Evolutionary conservation across 2,797 vertebrate genomes (phyloP).

Genomic region (Pteropus rufus): DNA sequence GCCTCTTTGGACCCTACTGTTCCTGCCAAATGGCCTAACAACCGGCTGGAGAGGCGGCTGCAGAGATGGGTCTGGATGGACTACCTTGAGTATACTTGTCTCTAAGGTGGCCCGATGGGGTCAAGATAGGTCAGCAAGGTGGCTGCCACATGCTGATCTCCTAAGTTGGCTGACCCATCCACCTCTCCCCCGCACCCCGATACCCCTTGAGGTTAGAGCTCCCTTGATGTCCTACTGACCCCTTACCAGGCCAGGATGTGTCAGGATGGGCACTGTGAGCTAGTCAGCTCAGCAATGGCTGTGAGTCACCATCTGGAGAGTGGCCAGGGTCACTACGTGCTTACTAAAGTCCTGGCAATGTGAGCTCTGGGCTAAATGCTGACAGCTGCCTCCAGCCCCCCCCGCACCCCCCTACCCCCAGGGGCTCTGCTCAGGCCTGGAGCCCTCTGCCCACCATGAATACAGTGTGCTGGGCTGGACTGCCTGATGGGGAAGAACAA

Average conservation of each 20-base stretch:
- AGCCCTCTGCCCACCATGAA: neutral
- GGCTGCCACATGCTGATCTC: neutral
- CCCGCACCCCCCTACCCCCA: neutral
- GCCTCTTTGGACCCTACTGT: neutral
- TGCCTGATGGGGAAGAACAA: neutral
- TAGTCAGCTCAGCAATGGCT: conserved; percentile 49
- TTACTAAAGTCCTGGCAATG: conserved; percentile 63
- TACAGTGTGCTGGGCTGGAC: neutral
- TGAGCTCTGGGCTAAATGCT: neutral
- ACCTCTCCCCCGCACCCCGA: too few relatives aligned
- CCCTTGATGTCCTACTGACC: neutral
- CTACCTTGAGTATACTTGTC: neutral
- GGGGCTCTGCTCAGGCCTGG: neutral
- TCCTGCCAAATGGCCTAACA: neutral
- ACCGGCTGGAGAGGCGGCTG: neutral
- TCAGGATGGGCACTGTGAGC: conserved; percentile 75
- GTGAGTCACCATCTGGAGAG: conserved; percentile 77
- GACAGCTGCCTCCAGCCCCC: neutral
- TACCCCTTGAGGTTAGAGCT: neutral
- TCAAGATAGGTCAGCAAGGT: neutral
- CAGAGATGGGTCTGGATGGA: neutral
- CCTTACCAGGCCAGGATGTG: neutral
- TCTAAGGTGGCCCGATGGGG: neutral
- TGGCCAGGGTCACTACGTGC: conserved; percentile 74
- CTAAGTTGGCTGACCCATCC: neutral